phyloP scores from a whole-genome alignment of 2,113 vertebrate species.

The Spea multiplicata region DNA sequence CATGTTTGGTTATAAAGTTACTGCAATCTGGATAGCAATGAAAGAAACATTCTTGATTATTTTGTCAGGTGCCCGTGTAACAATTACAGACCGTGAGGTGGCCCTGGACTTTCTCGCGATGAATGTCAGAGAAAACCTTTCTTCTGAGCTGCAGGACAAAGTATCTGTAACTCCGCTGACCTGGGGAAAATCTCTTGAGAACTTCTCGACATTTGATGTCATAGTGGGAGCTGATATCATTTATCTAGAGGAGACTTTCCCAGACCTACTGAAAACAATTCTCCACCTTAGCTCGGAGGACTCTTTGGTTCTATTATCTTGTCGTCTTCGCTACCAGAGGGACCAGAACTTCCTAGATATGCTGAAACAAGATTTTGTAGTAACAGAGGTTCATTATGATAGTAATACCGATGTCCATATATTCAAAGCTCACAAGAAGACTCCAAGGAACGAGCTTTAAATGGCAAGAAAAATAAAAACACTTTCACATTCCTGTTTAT shows the following conservation, averaged over 20 bases:
- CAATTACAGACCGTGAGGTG: slow-evolving; percentile 83
- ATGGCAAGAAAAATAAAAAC: background rate
- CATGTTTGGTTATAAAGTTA: no score
- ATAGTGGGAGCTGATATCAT: slow-evolving; percentile 90
- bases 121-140: slow-evolving; percentile 83
- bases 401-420: slow-evolving; percentile 78
- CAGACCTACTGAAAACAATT: slow-evolving; percentile 78
- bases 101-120: slow-evolving; percentile 81
- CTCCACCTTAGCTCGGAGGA: slow-evolving; percentile 75
- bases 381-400: slow-evolving; percentile 81
- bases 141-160: slow-evolving; percentile 61
- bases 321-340: slow-evolving; percentile 87
- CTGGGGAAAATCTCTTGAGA: slow-evolving; percentile 79
- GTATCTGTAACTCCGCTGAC: slow-evolving; percentile 80
- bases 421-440: slow-evolving; percentile 72
- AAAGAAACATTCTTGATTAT: background rate
- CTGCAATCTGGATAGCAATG: no score
- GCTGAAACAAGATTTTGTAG: slow-evolving; percentile 70
- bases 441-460: slow-evolving; percentile 63
- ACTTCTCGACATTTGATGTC: slow-evolving; percentile 78
- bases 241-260: slow-evolving; percentile 91
- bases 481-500: background rate
- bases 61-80: slow-evolving; percentile 79
- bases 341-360: slow-evolving; percentile 81
- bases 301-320: slow-evolving; percentile 78